Evolutionary conservation across 2,888 invertebrate genomes (phyloP).

Genomic region (Falcaria lacertinaria): DNA sequence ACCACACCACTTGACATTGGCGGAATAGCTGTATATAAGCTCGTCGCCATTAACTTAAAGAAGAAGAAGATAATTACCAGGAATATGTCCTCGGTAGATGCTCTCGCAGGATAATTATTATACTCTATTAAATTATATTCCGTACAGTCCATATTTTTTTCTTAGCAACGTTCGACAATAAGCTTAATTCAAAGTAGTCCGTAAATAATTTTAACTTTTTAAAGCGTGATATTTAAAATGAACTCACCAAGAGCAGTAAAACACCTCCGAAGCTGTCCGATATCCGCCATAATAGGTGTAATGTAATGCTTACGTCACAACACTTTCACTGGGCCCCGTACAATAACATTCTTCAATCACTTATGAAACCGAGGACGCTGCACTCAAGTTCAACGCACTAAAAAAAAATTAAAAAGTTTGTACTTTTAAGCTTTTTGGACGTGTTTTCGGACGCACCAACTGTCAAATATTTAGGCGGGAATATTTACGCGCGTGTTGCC

Average conservation of each 20-base stretch:
- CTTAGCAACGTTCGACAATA: no score
- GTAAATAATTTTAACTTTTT: no score
- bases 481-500: constrained; percentile 56
- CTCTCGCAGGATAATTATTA: no score
- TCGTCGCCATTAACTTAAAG: no score
- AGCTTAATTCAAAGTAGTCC: no score
- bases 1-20: no score
- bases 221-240: no score
- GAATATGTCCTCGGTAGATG: no score
- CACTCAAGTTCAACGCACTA: constrained; percentile 66
- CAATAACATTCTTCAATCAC: constrained; percentile 61
- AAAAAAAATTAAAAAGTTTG: constrained; percentile 31
- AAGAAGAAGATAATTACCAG: no score
- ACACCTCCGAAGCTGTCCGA: constrained; percentile 58
- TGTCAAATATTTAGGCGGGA: constrained; percentile 50
- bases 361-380: constrained; percentile 59
- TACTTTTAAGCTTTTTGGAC: constrained; percentile 20
- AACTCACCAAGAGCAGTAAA: constrained; percentile 64
- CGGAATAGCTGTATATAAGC: no score
- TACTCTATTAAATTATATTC: no score
- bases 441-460: constrained; percentile 25
- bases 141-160: no score
- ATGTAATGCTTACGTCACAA: constrained; percentile 71
- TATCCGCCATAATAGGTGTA: constrained; percentile 68
- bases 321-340: constrained; percentile 70